Conservation (phyloP, 2,888 invertebrate species). For the Polietes domitor region DNA sequence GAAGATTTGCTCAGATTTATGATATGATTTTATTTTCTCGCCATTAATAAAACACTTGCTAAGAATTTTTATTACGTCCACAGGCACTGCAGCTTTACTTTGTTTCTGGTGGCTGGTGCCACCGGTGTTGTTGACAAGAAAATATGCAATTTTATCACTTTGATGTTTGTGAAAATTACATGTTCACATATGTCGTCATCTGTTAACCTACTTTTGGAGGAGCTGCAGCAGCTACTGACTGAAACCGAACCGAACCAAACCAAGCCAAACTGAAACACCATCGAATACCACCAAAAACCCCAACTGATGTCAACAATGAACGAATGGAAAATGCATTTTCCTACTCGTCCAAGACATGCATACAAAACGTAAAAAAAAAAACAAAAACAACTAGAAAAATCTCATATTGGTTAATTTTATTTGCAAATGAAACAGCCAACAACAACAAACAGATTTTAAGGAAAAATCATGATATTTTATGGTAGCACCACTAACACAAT, state of each 20-base stretch:
- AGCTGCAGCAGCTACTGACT: conserved; percentile 34
- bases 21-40: too few relatives aligned
- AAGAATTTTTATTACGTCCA: conserved; percentile 13
- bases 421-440: conserved; percentile 25
- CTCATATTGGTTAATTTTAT: conserved; percentile 22
- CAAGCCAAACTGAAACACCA: conserved; percentile 3
- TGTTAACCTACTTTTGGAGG: conserved; percentile 59
- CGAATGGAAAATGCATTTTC: conserved; percentile 14
- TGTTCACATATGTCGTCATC: conserved; percentile 64
- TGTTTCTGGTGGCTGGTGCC: background rate
- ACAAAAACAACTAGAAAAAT: background rate
- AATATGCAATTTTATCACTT: conserved; percentile 48
- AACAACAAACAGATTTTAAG: conserved; percentile 39
- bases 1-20: too few relatives aligned
- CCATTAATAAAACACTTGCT: background rate
- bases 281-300: conserved; percentile 42
- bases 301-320: conserved; percentile 27
- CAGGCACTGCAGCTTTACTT: conserved; percentile 5
- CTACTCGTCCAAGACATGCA: background rate
- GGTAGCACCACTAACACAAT: conserved; percentile 57
- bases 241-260: too few relatives aligned
- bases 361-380: background rate
- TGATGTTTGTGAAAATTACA: conserved; percentile 54
- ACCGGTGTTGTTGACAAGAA: conserved; percentile 36
- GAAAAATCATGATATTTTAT: conserved; percentile 59